These are phyloP conservation scores for Taxidea taxus DNA, from an alignment of 2,113 vertebrate genomes.

Conservation along the genomic window DNA sequence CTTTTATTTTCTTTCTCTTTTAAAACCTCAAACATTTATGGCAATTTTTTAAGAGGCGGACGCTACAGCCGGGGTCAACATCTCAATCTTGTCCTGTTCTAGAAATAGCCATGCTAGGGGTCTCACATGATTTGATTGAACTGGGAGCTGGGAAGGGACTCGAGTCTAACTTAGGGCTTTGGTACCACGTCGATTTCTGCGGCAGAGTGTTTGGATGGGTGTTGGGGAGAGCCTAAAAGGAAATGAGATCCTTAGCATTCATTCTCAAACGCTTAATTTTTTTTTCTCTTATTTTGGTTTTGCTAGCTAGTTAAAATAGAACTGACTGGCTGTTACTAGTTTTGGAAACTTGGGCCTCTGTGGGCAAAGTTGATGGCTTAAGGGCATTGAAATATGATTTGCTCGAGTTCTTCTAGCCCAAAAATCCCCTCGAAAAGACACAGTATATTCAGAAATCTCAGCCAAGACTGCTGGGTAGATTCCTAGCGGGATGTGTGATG, in stretches of 20 bases:
- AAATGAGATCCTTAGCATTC: background rate
- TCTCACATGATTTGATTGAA: constrained; percentile 37
- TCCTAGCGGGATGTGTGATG: background rate
- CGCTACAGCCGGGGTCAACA: constrained; percentile 26
- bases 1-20: constrained; percentile 45
- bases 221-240: background rate
- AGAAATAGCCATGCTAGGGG: background rate
- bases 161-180: background rate
- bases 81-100: constrained; percentile 60
- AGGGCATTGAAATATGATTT: constrained; percentile 14
- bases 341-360: constrained; percentile 20
- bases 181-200: background rate
- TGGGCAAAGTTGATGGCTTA: constrained; percentile 20
- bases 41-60: background rate
- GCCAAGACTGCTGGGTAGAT: background rate
- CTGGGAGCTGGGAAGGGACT: background rate
- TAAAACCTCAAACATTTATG: constrained; percentile 56
- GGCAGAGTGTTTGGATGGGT: background rate
- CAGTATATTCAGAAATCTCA: background rate
- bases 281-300: background rate
- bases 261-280: background rate
- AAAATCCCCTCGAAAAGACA: background rate
- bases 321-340: background rate
- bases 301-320: background rate
- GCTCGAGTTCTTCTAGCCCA: background rate